Percentiles rank a stretch among this genome's conserved stretches.
These are phyloP conservation scores for Automeris io DNA, from an alignment of 2,888 invertebrate species.

Conservation along the genomic window DNA sequence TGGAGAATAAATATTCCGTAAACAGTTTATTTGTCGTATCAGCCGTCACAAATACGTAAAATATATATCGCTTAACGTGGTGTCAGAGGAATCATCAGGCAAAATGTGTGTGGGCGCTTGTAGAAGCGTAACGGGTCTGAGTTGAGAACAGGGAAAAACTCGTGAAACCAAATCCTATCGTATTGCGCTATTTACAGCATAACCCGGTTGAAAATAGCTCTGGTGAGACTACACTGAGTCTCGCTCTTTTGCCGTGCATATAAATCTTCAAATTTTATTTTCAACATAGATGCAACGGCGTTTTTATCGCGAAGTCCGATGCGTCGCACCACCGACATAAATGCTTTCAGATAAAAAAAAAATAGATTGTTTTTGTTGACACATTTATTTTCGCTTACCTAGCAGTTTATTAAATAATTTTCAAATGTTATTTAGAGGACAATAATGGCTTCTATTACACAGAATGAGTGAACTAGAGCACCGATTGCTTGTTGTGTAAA, in stretches of 20 bases:
- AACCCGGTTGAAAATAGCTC: slow-evolving; percentile 73
- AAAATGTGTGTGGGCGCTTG: slow-evolving; percentile 61
- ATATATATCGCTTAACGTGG: too few relatives aligned
- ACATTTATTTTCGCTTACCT: slow-evolving; percentile 14
- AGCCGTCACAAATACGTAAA: too few relatives aligned
- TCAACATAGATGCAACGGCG: slow-evolving; percentile 57
- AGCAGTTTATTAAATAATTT: slow-evolving; percentile 3
- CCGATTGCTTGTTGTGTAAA: slow-evolving; percentile 20
- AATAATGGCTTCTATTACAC: slow-evolving; percentile 7
- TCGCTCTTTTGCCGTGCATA: slow-evolving; percentile 67
- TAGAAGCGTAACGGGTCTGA: slow-evolving; percentile 48
- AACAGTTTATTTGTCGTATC: too few relatives aligned
- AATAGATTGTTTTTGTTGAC: slow-evolving; percentile 18
- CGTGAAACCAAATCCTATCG: slow-evolving; percentile 76
- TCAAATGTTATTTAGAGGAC: slow-evolving; percentile 1
- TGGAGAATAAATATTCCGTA: too few relatives aligned
- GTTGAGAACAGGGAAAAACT: slow-evolving; percentile 71
- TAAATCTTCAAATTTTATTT: slow-evolving; percentile 74
- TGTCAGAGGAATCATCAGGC: slow-evolving; percentile 47
- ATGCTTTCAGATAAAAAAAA: slow-evolving; percentile 18
- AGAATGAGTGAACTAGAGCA: slow-evolving; percentile 9
- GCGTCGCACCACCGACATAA: slow-evolving; percentile 25
- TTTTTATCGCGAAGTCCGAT: slow-evolving; percentile 32
- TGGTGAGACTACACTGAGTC: slow-evolving; percentile 71
- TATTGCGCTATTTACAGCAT: slow-evolving; percentile 76